Base-by-base conservation (phyloP, 2,797 vertebrate species). In the Enteromius treurensis region DNA sequence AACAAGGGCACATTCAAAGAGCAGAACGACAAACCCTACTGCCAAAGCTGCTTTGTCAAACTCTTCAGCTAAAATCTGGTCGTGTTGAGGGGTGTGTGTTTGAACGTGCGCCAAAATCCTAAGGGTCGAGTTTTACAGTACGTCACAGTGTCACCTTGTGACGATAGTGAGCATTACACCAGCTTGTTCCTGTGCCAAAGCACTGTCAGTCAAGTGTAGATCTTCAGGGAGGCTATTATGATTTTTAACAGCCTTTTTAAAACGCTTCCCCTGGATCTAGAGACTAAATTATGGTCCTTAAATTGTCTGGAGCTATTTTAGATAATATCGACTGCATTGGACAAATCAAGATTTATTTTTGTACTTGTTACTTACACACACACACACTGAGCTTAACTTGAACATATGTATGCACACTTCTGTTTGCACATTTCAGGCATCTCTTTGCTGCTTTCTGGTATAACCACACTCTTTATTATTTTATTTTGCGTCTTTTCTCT, bases 1-100 rank as follows among this genome's bases (percentile, higher is more conserved):
- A 99, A 99, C 95, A 99, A 99, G 93, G 98, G 98, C 93, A 99
- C 98, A 88, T 99, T 99, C 92, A 99, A 99, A 91, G 98, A 99
- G 94, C 97, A 99, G 90, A 99, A 99, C 0, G 97, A 99, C 94
- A 99, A 99, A 90, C 98, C 98, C 13, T 99, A 99, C 94, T 99
- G 98, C 90, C 98, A 99, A 88, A 95, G 95, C 92, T 99, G 97
- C 95, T 99, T 98, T 82, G 83, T 99, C 89, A 99, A 99, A 92
- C 96, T 99, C 90, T 99, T 99, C 94, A 98, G 97, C 91, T 99
- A 97, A 93, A 82, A 34, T 68, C 65, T 29, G 79, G n/a, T 23
- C 0, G 29, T 2, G 26, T 51, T 51, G 13, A 34, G 19, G 11
- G 7, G 11, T n/a, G 23, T 26, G 34, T 14, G 64, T 79, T 49